Evolutionary conservation across 2,113 vertebrate genomes (phyloP).

Genomic region (Mellivora capensis): DNA sequence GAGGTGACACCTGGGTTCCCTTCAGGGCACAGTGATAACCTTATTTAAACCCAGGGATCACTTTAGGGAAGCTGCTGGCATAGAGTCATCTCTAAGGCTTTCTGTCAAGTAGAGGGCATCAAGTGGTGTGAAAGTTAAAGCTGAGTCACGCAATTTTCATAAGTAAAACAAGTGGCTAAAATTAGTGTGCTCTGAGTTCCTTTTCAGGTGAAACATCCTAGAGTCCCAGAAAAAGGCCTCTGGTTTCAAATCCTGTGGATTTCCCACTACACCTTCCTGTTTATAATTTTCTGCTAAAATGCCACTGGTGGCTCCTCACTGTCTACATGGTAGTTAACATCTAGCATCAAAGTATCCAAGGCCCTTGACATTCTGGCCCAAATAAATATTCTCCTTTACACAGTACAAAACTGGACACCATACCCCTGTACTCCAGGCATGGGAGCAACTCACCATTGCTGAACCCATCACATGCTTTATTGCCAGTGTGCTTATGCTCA

Average conservation of each 20-base stretch:
- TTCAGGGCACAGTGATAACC: not conserved
- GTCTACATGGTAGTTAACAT: not conserved
- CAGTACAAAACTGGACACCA: not conserved
- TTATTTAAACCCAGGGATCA: not conserved
- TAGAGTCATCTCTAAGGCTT: not conserved
- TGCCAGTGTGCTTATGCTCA: not conserved
- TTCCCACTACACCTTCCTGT: not conserved
- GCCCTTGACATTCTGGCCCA: not conserved
- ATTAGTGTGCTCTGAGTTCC: not conserved
- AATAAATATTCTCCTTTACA: not conserved
- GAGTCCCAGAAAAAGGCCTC: not conserved
- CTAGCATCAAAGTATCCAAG: not conserved
- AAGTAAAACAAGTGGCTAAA: not conserved
- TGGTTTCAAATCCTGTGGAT: not conserved
- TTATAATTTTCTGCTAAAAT: not conserved
- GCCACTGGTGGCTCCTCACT: not conserved
- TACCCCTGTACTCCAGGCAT: not conserved
- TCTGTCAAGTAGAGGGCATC: not conserved
- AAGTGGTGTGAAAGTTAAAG: not conserved
- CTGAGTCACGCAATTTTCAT: slow-evolving; percentile 2
- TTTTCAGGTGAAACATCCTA: slow-evolving; percentile 23
- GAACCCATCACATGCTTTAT: not conserved
- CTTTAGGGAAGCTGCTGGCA: not conserved
- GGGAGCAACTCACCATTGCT: not conserved
- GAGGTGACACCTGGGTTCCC: not conserved